A percentile compares a stretch with the other conserved stretches of the same genome.
These are phyloP conservation scores for Sardinella longiceps DNA, from an alignment of 2,797 vertebrate genomes.

Conservation along the genomic window DNA sequence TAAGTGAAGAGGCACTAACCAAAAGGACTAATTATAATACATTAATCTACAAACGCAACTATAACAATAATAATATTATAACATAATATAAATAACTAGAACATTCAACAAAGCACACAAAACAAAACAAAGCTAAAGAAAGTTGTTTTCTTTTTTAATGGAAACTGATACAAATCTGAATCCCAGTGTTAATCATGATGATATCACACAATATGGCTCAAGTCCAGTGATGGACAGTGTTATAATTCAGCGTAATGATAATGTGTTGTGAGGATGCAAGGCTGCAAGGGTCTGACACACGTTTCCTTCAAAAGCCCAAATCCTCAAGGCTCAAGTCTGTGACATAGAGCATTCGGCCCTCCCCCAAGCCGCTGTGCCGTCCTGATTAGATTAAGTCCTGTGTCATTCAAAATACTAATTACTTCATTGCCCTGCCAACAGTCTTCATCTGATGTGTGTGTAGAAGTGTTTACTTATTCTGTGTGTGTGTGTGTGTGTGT, in stretches of 20 bases:
- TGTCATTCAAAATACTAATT: constrained; percentile 70
- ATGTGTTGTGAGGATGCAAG: constrained; percentile 70
- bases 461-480: too few species aligned
- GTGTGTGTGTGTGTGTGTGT: neutral
- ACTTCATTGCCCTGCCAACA: constrained; percentile 52
- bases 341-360: neutral
- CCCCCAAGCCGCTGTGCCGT: constrained; percentile 50
- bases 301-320: constrained; percentile 50
- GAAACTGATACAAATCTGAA: neutral
- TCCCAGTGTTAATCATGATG: constrained; percentile 28
- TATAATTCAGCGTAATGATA: constrained; percentile 67
- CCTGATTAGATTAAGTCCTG: constrained; percentile 76
- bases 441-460: neutral
- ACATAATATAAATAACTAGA: too few species aligned
- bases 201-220: constrained; percentile 50
- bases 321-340: constrained; percentile 44
- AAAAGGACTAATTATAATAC: neutral
- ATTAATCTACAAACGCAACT: neutral
- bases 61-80: neutral
- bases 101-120: neutral
- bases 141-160: neutral
- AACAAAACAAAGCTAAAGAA: neutral
- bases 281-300: constrained; percentile 59
- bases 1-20: neutral
- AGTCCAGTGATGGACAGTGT: neutral